Base-by-base conservation (phyloP, 2,888 invertebrate species). In the Catocala nupta region DNA sequence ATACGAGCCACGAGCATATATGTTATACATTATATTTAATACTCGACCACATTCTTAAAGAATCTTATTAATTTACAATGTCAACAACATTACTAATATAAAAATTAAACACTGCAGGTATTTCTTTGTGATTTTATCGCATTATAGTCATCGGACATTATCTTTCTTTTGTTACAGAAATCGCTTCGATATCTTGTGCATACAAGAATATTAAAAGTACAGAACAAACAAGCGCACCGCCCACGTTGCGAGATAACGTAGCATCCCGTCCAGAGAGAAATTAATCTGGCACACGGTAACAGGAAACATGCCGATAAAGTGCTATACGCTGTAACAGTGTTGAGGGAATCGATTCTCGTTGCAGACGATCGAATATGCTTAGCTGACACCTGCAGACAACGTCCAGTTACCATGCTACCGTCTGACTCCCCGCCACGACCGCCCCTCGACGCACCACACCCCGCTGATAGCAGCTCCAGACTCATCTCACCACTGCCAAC, bases 151-250 rank as follows among this genome's bases (percentile, higher is more conserved):
- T 82, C 71, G 81, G 79, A 80, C 68, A 72, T 75, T 75, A 78
- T 84, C 74, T 81, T 81, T 85, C 83, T 85, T 85, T 92, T 92
- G 91, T 94, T 94, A 84, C 92, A 93, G 93, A 92, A 87, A 90
- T 90, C 86, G 85, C 89, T 91, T 85, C 82, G 76, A 89, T 91
- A 91, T 90, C 93, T 92, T 90, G 90, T 88, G 82, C 82, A 88
- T 78, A 90, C 90, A 93, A 92, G 91, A 90, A 87, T 87, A 90
- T 90, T 90, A 86, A 83, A 90, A 90, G 91, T 88, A 85, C 81
- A 85, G 81, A 87, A 84, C 88, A 89, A 90, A 90, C 88, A 88
- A 79, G 78, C 81, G 69, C 83, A 78, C 90, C 92, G 86, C 90
- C 91, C 90, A 92, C 91, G 87, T 83, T 74, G 87, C 70, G 67